These are phyloP conservation scores for Tipula lateralis DNA, from an alignment of 2,888 invertebrate species.

Conservation along the genomic window DNA sequence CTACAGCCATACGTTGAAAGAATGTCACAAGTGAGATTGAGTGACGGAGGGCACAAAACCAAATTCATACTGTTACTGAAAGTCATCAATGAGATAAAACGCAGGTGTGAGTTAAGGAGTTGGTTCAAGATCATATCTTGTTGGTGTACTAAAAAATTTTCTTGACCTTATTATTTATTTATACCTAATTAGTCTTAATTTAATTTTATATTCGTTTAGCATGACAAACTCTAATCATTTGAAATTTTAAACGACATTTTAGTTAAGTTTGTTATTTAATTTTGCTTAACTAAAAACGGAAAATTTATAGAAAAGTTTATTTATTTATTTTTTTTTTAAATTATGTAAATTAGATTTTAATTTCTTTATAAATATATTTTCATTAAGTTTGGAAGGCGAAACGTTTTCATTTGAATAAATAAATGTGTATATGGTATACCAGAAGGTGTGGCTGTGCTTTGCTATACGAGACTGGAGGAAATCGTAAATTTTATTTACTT, in stretches of 20 bases:
- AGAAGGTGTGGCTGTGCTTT: not conserved
- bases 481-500: not conserved
- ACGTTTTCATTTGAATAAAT: not conserved
- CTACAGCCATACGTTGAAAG: too few relatives aligned
- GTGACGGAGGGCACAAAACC: too few relatives aligned
- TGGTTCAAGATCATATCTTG: not conserved
- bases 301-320: conserved; percentile 7
- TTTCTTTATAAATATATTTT: conserved; percentile 15
- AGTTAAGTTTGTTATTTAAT: conserved; percentile 1
- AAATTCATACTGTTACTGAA: too few relatives aligned
- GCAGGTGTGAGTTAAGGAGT: not conserved
- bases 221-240: conserved; percentile 19
- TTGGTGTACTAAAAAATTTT: not conserved
- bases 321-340: not conserved
- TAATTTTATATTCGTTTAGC: not conserved
- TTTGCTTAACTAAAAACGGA: not conserved
- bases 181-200: not conserved
- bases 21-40: too few relatives aligned
- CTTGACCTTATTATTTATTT: not conserved
- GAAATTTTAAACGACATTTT: conserved; percentile 19
- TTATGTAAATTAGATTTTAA: conserved; percentile 24
- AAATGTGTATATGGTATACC: not conserved
- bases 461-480: not conserved
- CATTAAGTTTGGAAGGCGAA: not conserved
- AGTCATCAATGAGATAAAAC: not conserved